Evolutionary conservation across 2,113 vertebrate genomes (phyloP), one percentile per base, ranked within the genome.

Genomic region (Archocentrus centrarchus): DNA sequence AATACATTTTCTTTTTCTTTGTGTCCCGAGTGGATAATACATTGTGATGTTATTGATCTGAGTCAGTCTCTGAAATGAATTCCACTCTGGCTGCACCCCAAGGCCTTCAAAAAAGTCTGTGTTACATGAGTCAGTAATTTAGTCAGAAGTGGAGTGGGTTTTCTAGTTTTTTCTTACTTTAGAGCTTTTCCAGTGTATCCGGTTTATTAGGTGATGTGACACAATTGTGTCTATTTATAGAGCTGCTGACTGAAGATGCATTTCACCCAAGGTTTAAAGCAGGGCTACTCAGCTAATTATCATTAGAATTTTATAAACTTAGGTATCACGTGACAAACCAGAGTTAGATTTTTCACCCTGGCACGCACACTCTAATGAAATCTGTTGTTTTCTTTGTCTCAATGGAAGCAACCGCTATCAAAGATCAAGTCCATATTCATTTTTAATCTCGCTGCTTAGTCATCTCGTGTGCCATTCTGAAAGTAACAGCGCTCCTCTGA

Each of bases 41-140:
- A 81, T 83, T 91, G 81, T 81, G 82, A 90, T 78, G 75, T 17
- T 86, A 91, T 91, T 80, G 89, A 93, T 90, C 85, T 22, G 76
- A 86, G 57, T 78, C 55, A 75, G 84, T 79, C 59, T 57, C 18
- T 80, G 30, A 89, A 91, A 89, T 85, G 2, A 88, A 87, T 92
- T 88, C 85, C 75, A 53, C 39, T 59, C 76, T 84, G 85, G 85
- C 85, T 76, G 27, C 7, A 75, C 75, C 70, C 82, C 75, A 82
- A 63, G 39, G 58, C 62, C 60, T 81, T 87, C 24, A 80, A 85
- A 83, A 75, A 87, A 90, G 77, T 79, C 83, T 59, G 62, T 10
- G 24, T 80, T 82, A 80, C 60, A 86, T 60, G 59, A 85, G 57
- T 82, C 85, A 75, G 27, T 79, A 61, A 60, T 85, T 84, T 60